Evolutionary conservation across 1,140 invertebrate species (phyloP), one percentile per base, ranked within the genome.

Genomic region (Eumeta japonica): DNA sequence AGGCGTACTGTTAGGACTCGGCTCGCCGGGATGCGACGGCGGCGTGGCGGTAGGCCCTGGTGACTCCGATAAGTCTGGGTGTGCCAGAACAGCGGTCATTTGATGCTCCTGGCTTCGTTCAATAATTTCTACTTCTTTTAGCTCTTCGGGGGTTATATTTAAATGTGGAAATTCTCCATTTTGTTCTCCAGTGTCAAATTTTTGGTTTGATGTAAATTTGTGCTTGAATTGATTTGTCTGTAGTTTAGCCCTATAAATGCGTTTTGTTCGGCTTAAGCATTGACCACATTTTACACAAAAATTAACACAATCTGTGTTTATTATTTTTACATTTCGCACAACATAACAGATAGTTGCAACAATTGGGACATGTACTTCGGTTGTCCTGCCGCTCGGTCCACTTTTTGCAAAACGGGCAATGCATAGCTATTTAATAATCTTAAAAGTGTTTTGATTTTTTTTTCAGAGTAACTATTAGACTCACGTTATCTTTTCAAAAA

Each of bases 121-220:
- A 10, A 32, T 32, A 15, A 10, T 17, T 1, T 32, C 31, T 17
- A 32, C 10, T 17, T 32, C 31, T 17, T 32, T 32, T 2, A 16
- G 31, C 10, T 32, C 31, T 32, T 32, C 31, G 31, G 31, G 15
- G 18, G 31, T 32, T 32, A 16, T 17, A 32, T 32, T 32, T 10
- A 32, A 17, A 17, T 32, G 15, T 2, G 15, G 18, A 32, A 32
- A 32, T 32, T 10, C 18, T 32, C 10, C 9, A 3, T 16, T n/a
- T 3, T 16, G 18, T 32, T 32, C 15, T 32, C 18, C 15, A 32
- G 31, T 14, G 3, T 11, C 29, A 15, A 17, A 16, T 17, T 1
- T 32, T 32, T n/a, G 31, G 31, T 32, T 32, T 32, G 16, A 16
- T 17, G 2, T 17, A 9, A 15, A 16, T 15, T 32, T 32, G 31